These are phyloP conservation scores for Drosophila sordidula DNA, from an alignment of 2,888 invertebrate species.

Conservation along the genomic window DNA sequence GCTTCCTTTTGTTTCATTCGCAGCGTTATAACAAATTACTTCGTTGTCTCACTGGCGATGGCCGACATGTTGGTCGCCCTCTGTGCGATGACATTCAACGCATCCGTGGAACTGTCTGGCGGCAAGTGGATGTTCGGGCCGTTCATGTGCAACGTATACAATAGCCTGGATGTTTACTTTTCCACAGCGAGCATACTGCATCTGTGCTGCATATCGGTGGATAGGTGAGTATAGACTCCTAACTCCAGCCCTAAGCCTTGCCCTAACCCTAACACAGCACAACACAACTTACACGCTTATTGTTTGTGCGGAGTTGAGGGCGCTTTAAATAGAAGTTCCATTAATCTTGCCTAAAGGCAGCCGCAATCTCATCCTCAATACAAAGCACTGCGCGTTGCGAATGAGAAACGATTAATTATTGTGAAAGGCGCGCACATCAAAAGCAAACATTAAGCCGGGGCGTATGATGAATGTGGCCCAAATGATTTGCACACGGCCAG, in stretches of 20 bases:
- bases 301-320: constrained; percentile 1
- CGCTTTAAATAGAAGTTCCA: constrained; percentile 44
- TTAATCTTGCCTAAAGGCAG: constrained; percentile 67
- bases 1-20: constrained; percentile 44
- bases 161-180: constrained; percentile 97
- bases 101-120: constrained; percentile 93
- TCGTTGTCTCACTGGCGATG: constrained; percentile 96
- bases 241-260: not conserved
- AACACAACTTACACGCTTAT: constrained; percentile 1
- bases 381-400: constrained; percentile 30
- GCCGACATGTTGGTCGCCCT: constrained; percentile 98
- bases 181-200: constrained; percentile 97
- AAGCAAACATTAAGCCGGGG: constrained; percentile 71
- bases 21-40: constrained; percentile 96
- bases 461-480: constrained; percentile 79
- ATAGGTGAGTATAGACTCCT: constrained; percentile 85
- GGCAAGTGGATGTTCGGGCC: constrained; percentile 95
- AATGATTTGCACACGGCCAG: constrained; percentile 68
- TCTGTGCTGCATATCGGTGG: constrained; percentile 96
- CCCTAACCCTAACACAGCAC: too few species aligned
- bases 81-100: constrained; percentile 97
- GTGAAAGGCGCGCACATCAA: constrained; percentile 73
- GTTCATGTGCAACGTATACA: constrained; percentile 98
- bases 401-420: constrained; percentile 76
- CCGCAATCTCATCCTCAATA: constrained; percentile 52